Evolutionary conservation across 2,113 vertebrate genomes (phyloP), one percentile per base, ranked within the genome.

Genomic region (Zeus faber): DNA sequence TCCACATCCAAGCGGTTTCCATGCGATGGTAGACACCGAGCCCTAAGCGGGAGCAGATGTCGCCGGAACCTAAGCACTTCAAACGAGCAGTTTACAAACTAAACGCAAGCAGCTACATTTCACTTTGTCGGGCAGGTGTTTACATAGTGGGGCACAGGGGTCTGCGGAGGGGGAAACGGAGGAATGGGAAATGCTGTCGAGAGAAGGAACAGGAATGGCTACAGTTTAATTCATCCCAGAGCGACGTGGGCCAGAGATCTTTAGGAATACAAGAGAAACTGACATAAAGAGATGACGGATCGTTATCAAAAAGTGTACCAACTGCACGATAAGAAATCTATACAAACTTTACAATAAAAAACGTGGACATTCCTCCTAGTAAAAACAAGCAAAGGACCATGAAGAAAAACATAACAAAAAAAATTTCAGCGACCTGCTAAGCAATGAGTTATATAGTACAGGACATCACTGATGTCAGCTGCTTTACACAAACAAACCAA

Each of bases 401-500:
- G 90, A 10, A 21, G 13, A 21, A 44, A 44, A 4, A 44, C 6
- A 29, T 29, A 29, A 29, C 4, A 29, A 35, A 11, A 35, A 35
- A 9, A 82, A 95, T 94, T 94, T 92, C 92, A 91, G 89, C 91
- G 82, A 62, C 79, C 77, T 92, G 92, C 92, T 88, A 91, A 91
- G 87, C 74, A 83, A 70, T 85, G 88, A 74, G 53, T 81, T 90
- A 91, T 90, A 89, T 90, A 89, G 87, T 91, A 91, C 92, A 91
- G 88, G 95, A 98, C 95, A 96, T 97, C 94, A 96, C 91, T 96
- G 95, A 97, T 95, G 95, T 93, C 94, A 94, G 91, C 89, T 92
- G 92, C 91, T 93, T 90, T 91, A 91, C 90, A 94, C 88, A 93
- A 66, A 94, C 93, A 93, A 95, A 93, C 93, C 93, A 23, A 35